Evolutionary conservation across 1,140 invertebrate species (phyloP), one percentile per base, ranked within the genome.

Genomic region (Lepidostoma basale): DNA sequence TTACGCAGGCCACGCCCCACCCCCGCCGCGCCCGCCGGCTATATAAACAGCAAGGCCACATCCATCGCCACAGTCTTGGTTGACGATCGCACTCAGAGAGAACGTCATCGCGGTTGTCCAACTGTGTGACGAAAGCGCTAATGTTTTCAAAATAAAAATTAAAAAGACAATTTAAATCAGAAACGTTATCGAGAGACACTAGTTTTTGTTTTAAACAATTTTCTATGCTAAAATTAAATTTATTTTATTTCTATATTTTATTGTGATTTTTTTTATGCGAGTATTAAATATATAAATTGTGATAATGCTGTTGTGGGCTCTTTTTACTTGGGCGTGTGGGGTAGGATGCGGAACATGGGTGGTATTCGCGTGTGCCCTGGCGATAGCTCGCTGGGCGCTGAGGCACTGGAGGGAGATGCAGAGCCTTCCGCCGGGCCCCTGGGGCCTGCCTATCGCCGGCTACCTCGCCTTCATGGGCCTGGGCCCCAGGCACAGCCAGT

Each of bases 361-460:
- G 62, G 47, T 76, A 14, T 74, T 77, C 68, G 74, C 79, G 69
- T 65, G 84, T 49, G 84, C 88, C 58, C 88, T 89, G 75, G 70
- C 89, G 26, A 75, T 76, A 39, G 85, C 86, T 30, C 73, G 89
- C 85, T 83, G 84, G 77, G 74, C 86, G 3, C 71, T 79, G 12
- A 78, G 83, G 5, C 67, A 80, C 20, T 83, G 79, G 9, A 77
- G 79, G 6, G 85, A 88, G 67, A 74, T 85, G 20, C 78, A 81
- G 18, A 82, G 81, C 40, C 77, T 94, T 62, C 94, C 94, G 0
- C 94, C 94, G 0, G 94, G 94, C 2, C 94, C 94, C 0, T 90
- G 89, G 88, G 92, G 93, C 0, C 75, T 93, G 9, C 94, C 94
- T 4, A 80, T 95, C 40, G 79, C 94, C 45, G 94, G 94, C 9